Percentiles rank a stretch among this genome's conserved stretches.
phyloP scores from a whole-genome alignment of 2,113 vertebrate species.

The Odontophorus gujanensis region DNA sequence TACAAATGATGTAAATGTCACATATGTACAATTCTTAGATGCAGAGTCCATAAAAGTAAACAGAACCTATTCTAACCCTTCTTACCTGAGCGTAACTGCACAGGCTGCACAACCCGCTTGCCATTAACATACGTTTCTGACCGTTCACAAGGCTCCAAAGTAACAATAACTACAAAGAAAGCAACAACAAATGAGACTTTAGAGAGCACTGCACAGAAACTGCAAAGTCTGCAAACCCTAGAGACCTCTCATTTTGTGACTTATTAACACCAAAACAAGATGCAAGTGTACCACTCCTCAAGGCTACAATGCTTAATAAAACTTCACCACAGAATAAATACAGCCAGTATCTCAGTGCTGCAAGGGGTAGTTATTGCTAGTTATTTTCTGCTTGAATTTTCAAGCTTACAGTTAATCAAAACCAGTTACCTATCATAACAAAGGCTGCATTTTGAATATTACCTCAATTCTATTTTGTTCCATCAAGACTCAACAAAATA shows the following conservation, averaged over 20 bases:
- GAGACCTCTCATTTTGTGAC: neutral
- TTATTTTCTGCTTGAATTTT: neutral
- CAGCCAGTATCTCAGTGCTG: neutral
- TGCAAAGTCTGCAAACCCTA: neutral
- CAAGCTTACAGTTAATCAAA: neutral
- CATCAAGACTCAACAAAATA: neutral
- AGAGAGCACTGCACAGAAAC: neutral
- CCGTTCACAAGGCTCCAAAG: conserved; percentile 92
- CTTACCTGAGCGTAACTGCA: conserved; percentile 95
- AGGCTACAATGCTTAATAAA: neutral
- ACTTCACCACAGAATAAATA: neutral
- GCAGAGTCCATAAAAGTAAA: neutral
- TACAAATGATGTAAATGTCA: neutral
- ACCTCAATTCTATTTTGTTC: neutral
- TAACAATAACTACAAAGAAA: conserved; percentile 87
- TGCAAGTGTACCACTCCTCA: neutral
- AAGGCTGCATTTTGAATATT: neutral
- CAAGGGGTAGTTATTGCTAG: neutral
- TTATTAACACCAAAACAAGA: neutral
- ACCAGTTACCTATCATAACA: neutral
- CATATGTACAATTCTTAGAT: fast-evolving
- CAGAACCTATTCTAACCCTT: fast-evolving
- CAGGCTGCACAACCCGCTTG: conserved; percentile 90
- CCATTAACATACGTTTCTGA: conserved; percentile 98
- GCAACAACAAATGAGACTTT: neutral